A percentile compares a stretch with the other conserved stretches of the same genome.
phyloP scores from a whole-genome alignment of 2,888 invertebrate genomes.

The Byasa hedistus region DNA sequence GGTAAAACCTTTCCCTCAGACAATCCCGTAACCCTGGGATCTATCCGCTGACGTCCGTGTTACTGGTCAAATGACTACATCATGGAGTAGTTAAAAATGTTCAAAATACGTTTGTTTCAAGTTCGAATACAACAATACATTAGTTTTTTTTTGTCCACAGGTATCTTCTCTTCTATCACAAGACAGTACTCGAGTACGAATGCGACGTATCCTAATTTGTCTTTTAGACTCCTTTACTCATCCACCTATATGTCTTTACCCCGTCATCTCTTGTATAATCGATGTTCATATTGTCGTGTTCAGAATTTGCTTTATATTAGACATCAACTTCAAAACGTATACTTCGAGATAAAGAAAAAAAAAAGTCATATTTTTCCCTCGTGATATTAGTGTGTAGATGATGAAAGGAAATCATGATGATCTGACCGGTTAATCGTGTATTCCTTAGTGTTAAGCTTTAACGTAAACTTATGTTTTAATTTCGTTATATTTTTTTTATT shows the following conservation, averaged over 20 bases:
- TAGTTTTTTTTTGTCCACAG: constrained; percentile 74
- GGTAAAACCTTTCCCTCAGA: too few species aligned
- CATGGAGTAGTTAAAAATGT: too few species aligned
- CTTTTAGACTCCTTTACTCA: not conserved
- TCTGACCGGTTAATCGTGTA: constrained; percentile 58
- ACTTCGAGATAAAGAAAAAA: constrained; percentile 41
- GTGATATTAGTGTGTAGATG: constrained; percentile 73
- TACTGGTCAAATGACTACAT: too few species aligned
- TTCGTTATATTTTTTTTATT: constrained; percentile 29
- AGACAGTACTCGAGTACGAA: constrained; percentile 94
- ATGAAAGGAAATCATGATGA: constrained; percentile 36
- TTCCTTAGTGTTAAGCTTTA: constrained; percentile 70
- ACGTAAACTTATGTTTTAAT: constrained; percentile 45
- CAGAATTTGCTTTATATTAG: constrained; percentile 24
- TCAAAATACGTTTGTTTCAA: too few species aligned
- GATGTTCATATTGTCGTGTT: constrained; percentile 13
- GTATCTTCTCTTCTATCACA: constrained; percentile 97
- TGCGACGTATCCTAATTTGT: constrained; percentile 49
- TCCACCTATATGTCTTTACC: not conserved
- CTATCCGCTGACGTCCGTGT: too few species aligned
- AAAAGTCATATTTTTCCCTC: constrained; percentile 59
- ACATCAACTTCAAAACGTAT: constrained; percentile 12
- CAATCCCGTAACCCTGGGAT: too few species aligned
- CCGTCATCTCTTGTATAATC: constrained; percentile 4
- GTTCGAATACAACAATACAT: not conserved